A percentile compares a stretch with the other conserved stretches of the same genome.
Conservation (phyloP, 2,113 vertebrate genomes). For the Telmatochromis bifrenatus region DNA sequence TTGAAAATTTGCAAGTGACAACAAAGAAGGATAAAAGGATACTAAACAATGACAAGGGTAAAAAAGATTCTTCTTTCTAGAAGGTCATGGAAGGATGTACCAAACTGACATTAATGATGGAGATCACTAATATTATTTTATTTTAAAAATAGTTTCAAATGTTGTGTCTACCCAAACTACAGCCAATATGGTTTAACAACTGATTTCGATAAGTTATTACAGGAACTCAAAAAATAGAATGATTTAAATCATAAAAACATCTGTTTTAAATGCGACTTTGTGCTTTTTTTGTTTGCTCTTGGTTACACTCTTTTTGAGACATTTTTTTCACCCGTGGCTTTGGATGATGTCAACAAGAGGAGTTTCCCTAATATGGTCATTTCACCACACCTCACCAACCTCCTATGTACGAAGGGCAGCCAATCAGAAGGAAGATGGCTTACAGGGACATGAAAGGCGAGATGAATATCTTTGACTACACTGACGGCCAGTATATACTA, state of each 20-base stretch:
- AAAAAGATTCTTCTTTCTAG: neutral
- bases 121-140: neutral
- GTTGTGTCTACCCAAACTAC: neutral
- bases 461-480: neutral
- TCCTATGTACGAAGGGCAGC: neutral
- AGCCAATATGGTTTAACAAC: neutral
- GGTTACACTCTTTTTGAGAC: neutral
- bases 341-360: neutral
- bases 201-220: neutral
- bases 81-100: neutral
- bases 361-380: neutral
- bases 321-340: neutral
- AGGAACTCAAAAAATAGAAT: neutral
- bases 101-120: neutral
- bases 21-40: neutral
- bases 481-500: rapidly evolving
- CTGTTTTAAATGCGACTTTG: rapidly evolving
- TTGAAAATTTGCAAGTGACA: neutral
- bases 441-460: neutral
- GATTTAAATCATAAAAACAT: neutral
- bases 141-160: neutral
- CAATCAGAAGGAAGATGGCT: neutral
- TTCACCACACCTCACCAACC: neutral
- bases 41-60: neutral
- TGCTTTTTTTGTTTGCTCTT: neutral